phyloP scores from a whole-genome alignment of 2,888 invertebrate genomes.

The Allophyes oxyacanthae region DNA sequence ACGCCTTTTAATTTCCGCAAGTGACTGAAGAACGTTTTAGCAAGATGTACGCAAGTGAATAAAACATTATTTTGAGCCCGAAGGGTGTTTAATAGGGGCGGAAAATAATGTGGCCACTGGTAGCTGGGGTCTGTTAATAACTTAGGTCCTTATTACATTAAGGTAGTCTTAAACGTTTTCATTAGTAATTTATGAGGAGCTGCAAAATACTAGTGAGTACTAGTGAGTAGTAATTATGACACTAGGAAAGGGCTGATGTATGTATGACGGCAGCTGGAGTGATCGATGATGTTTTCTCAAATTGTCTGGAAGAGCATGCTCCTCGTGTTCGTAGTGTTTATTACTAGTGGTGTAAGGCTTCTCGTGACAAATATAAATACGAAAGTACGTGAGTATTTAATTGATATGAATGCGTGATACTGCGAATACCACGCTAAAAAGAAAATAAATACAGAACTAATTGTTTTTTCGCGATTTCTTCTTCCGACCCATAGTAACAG shows the following conservation, averaged over 20 bases:
- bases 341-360: too few relatives aligned
- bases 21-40: constrained; percentile 4
- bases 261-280: not conserved
- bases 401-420: too few relatives aligned
- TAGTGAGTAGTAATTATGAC: constrained; percentile 12
- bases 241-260: not conserved
- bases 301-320: not conserved
- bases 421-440: too few relatives aligned
- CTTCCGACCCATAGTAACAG: too few relatives aligned
- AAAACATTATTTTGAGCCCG: constrained; percentile 29
- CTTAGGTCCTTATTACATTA: constrained; percentile 14
- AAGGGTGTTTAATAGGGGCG: constrained; percentile 5
- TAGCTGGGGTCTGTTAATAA: constrained; percentile 22
- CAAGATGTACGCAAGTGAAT: constrained; percentile 29
- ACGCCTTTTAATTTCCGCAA: constrained; percentile 16
- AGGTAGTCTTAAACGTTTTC: constrained; percentile 14
- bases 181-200: constrained; percentile 10
- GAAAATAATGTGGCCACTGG: constrained; percentile 29
- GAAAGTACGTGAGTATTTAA: too few relatives aligned
- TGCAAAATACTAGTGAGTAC: constrained; percentile 5
- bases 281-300: constrained; percentile 1
- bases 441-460: too few relatives aligned
- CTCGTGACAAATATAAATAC: too few relatives aligned
- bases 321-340: too few relatives aligned
- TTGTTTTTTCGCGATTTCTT: too few relatives aligned